Conservation (phyloP, 2,113 vertebrate genomes). For the Cololabis saira region DNA sequence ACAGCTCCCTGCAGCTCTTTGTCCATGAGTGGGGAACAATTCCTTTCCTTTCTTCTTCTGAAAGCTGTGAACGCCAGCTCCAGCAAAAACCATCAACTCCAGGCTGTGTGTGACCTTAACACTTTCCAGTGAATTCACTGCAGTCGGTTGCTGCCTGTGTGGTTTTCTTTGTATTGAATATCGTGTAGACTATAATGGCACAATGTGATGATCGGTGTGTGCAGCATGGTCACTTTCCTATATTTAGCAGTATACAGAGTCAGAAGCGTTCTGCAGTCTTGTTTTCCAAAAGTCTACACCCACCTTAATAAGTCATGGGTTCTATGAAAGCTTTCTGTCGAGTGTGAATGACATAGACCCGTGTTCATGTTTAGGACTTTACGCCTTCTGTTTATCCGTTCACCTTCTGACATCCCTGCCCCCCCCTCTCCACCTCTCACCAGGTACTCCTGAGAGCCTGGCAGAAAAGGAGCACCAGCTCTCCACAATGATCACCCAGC, state of each 20-base stretch:
- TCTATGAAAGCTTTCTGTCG: conserved; percentile 10
- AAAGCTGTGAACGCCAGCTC: conserved; percentile 66
- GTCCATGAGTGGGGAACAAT: conserved; percentile 67
- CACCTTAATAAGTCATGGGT: conserved; percentile 2
- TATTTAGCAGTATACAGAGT: conserved; percentile 47
- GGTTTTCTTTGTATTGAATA: conserved; percentile 63
- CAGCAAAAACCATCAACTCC: conserved; percentile 63
- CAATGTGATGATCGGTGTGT: conserved; percentile 46
- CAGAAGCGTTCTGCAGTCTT: conserved; percentile 18
- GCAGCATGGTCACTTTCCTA: conserved; percentile 37
- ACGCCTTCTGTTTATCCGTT: conserved; percentile 24
- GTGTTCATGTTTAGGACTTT: conserved; percentile 6
- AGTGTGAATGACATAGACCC: conserved; percentile 5
- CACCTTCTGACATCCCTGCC: conserved; percentile 6
- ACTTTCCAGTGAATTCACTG: conserved; percentile 68
- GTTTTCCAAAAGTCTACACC: conserved; percentile 19
- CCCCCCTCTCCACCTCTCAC: background rate
- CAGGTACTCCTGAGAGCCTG: conserved; percentile 98
- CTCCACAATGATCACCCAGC: conserved; percentile 98
- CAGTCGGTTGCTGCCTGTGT: conserved; percentile 59
- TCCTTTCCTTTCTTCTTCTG: conserved; percentile 62
- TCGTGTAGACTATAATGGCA: conserved; percentile 53
- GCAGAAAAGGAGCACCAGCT: conserved; percentile 98
- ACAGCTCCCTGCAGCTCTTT: conserved; percentile 69
- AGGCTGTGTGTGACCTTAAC: conserved; percentile 75